Conservation (phyloP, 2,113 vertebrate species). For the Charadrius vociferus region DNA sequence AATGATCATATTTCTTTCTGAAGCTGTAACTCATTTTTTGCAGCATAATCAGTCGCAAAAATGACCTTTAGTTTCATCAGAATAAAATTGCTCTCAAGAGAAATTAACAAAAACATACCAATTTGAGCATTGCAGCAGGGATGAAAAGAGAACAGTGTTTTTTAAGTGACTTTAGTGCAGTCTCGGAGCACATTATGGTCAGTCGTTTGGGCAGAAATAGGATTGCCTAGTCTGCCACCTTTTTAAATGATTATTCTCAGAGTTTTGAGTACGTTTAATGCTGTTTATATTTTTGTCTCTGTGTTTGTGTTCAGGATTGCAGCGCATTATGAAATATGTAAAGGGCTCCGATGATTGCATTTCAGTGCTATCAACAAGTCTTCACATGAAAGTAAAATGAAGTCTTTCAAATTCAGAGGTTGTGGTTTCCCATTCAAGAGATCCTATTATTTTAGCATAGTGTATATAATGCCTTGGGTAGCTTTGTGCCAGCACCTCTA, state of each 20-base stretch:
- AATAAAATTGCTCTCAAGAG: not conserved
- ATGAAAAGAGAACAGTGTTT: not conserved
- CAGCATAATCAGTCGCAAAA: not conserved
- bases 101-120: not conserved
- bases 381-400: not conserved
- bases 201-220: not conserved
- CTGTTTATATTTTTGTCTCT: not conserved
- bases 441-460: slow-evolving; percentile 6
- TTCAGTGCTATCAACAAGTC: not conserved
- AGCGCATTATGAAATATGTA: not conserved
- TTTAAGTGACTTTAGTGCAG: not conserved
- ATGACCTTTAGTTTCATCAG: not conserved
- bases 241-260: not conserved
- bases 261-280: not conserved
- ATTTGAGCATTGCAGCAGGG: not conserved
- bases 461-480: not conserved
- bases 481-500: slow-evolving; percentile 6
- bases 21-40: not conserved
- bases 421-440: slow-evolving; percentile 17
- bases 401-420: not conserved
- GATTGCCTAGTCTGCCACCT: not conserved
- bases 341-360: not conserved
- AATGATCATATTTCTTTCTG: not conserved
- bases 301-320: not conserved
- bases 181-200: not conserved